Conservation (phyloP, 1,140 invertebrate genomes). For the Papilio machaon region DNA sequence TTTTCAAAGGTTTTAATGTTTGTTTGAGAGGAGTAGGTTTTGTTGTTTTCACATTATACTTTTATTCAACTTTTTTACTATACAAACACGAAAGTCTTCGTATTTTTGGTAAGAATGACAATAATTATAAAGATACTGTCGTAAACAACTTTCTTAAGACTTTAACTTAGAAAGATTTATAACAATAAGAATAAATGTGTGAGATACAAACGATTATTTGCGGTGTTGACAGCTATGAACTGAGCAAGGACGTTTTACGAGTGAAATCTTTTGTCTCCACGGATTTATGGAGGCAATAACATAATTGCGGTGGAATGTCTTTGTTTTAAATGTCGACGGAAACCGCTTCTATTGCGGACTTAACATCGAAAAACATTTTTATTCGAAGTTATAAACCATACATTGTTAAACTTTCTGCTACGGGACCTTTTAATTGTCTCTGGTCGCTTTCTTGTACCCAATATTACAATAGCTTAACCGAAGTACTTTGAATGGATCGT, state of each 20-base stretch:
- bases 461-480: slow-evolving; percentile 33
- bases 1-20: background rate
- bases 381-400: slow-evolving; percentile 7
- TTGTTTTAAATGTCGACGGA: slow-evolving; percentile 56
- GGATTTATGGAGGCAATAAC: slow-evolving; percentile 68
- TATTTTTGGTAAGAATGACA: background rate
- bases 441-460: slow-evolving; percentile 17
- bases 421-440: slow-evolving; percentile 10
- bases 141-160: background rate
- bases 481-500: slow-evolving; percentile 27
- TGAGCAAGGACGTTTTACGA: slow-evolving; percentile 50
- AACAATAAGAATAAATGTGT: slow-evolving; percentile 26
- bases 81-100: background rate
- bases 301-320: slow-evolving; percentile 68
- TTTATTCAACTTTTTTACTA: background rate
- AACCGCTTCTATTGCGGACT: slow-evolving; percentile 59
- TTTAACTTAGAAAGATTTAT: slow-evolving; percentile 25
- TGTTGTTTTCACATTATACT: background rate
- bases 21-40: background rate
- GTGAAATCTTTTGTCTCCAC: slow-evolving; percentile 60
- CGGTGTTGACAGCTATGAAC: slow-evolving; percentile 68
- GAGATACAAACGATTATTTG: slow-evolving; percentile 54
- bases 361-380: slow-evolving; percentile 49
- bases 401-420: slow-evolving; percentile 23
- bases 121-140: background rate